Percentiles rank a stretch among this genome's conserved stretches.
Evolutionary conservation across 2,888 invertebrate species (phyloP).

Genomic region (Sericinus montela): DNA sequence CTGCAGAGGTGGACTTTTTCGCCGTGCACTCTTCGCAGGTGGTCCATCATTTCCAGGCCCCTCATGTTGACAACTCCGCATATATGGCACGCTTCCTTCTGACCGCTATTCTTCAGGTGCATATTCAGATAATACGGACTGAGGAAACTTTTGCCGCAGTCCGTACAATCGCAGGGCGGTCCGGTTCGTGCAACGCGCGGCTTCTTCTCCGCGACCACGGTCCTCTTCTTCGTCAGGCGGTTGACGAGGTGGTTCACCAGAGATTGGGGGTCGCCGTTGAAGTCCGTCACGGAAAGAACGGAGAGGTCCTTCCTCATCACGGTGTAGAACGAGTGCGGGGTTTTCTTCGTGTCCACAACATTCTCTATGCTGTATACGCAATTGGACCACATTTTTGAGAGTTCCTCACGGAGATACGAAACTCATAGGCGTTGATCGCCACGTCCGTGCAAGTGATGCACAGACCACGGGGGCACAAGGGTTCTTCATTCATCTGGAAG

Average conservation of each 20-base stretch:
- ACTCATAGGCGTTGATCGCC: conserved; percentile 54
- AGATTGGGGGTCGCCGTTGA: conserved; percentile 39
- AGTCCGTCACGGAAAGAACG: conserved; percentile 45
- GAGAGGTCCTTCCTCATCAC: conserved; percentile 44
- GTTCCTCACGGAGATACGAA: conserved; percentile 45
- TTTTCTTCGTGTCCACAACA: conserved; percentile 26
- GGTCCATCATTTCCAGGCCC: conserved; percentile 49
- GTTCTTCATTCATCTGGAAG: conserved; percentile 59
- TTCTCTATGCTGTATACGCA: conserved; percentile 38
- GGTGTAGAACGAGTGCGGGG: conserved; percentile 46
- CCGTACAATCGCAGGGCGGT: conserved; percentile 46
- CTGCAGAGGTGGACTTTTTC: conserved; percentile 39
- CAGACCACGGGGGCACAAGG: conserved; percentile 43
- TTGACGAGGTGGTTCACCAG: conserved; percentile 41
- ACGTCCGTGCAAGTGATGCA: conserved; percentile 51
- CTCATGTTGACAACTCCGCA: conserved; percentile 47
- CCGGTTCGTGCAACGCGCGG: conserved; percentile 39
- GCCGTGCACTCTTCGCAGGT: conserved; percentile 42
- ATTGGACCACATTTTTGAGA: conserved; percentile 49
- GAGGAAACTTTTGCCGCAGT: conserved; percentile 54
- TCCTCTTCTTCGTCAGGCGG: conserved; percentile 30
- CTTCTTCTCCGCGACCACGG: conserved; percentile 32
- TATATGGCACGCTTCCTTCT: conserved; percentile 53
- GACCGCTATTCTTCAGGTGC: conserved; percentile 61
- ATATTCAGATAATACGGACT: conserved; percentile 52